Base-by-base conservation (phyloP, 1,140 invertebrate genomes). In the Atta texana region DNA sequence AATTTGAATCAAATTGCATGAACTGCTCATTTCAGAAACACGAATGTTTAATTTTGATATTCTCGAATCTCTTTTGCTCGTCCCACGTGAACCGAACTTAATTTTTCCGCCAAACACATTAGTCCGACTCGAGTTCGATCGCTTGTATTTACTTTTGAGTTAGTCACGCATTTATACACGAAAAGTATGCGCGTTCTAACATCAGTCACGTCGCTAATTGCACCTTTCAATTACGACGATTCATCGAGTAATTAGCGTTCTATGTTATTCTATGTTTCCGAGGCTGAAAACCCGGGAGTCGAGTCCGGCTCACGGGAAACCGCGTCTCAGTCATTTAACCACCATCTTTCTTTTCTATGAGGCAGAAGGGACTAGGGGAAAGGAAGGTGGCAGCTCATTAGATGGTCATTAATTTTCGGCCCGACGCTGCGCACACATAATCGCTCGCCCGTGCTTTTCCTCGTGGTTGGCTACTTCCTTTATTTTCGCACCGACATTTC, bases 401-500 rank as follows among this genome's bases (percentile, higher is more conserved):
- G 24, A 51, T 8, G 55, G 28, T 84, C 28, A 84, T 84, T 84
- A 84, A 84, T 84, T 84, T 84, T 84, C 39, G 80, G 55, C 14
- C n/a, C 68, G 16, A 49, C 49, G 51, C 44, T 34, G n/a, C 44
- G 31, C 57, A 44, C 72, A 51, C 59, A 31, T 85, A 85, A 85
- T 85, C 74, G 39, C 80, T 53, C 82, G 49, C 55, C 78, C 57
- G 12, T 87, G 66, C 85, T 89, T 89, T 90, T 90, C 85, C 87
- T 87, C 75, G 87, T 71, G 82, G 68, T 34, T 64, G 75, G 61
- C 63, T 87, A 89, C 89, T 87, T 90, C 90, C 89, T 90, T 90
- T 89, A 89, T 89, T 91, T 91, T 91, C 71, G 68, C 74, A 16
- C 63, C 34, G 85, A 64, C 90, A 90, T 91, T n/a, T n/a, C 90